phyloP scores from a whole-genome alignment of 1,140 invertebrate species.

The Panagrolaimus sp. region DNA sequence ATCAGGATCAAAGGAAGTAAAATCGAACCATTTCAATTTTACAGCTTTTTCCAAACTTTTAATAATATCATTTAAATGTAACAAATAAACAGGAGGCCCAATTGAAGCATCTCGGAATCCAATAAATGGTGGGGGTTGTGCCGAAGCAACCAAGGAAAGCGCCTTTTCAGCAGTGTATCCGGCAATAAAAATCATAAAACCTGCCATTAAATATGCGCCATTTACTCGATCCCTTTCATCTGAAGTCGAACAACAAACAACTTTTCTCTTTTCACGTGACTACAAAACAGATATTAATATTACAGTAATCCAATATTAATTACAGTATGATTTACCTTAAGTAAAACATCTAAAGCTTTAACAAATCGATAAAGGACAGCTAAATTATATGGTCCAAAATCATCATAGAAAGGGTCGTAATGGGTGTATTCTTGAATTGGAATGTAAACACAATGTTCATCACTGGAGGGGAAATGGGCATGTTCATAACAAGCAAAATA shows the following conservation, averaged over 20 bases:
- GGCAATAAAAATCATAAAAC: constrained; percentile 49
- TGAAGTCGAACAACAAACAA: constrained; percentile 7
- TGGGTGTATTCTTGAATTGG: constrained; percentile 82
- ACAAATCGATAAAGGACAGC: constrained; percentile 75
- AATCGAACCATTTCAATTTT: constrained; percentile 84
- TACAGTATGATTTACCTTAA: constrained; percentile 45
- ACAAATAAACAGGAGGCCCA: constrained; percentile 25
- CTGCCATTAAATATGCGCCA: constrained; percentile 33
- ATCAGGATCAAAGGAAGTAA: constrained; percentile 84
- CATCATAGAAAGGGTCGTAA: constrained; percentile 82
- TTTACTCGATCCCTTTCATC: constrained; percentile 38
- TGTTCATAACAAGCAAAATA: constrained; percentile 28
- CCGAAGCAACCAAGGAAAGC: constrained; percentile 40
- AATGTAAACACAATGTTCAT: constrained; percentile 79
- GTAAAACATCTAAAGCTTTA: constrained; percentile 11
- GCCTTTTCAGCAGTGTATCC: constrained; percentile 49
- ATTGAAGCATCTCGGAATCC: constrained; percentile 25
- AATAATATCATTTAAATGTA: constrained; percentile 58
- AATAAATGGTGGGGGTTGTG: constrained; percentile 46
- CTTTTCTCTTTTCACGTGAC: not conserved
- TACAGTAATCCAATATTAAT: not conserved
- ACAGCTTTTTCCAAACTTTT: constrained; percentile 80
- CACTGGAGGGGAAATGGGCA: constrained; percentile 22
- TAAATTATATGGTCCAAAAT: constrained; percentile 94
- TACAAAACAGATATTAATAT: constrained; percentile 21